phyloP scores from a whole-genome alignment of 2,113 vertebrate genomes.

The Myrmecophaga tridactyla region DNA sequence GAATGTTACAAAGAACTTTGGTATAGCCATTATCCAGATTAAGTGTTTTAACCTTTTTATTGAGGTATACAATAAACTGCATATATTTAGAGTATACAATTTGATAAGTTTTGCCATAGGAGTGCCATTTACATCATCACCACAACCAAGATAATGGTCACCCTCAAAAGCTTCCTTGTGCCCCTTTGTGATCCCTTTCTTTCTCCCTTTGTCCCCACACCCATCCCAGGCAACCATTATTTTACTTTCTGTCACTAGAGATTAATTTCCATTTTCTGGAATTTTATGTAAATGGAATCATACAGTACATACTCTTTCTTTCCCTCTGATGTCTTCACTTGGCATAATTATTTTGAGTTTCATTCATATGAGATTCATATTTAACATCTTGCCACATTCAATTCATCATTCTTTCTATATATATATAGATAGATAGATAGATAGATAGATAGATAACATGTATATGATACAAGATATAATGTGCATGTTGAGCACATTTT shows the following conservation, averaged over 20 bases:
- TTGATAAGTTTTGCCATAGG: neutral
- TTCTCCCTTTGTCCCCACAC: too few relatives aligned
- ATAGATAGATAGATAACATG: too few relatives aligned
- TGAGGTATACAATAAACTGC: neutral
- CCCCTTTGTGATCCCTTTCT: neutral
- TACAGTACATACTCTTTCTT: neutral
- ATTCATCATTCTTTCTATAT: neutral
- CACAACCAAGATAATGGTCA: neutral
- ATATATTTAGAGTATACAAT: neutral
- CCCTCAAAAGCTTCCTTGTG: neutral
- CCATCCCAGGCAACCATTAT: neutral
- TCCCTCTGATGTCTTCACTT: neutral
- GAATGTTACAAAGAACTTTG: neutral
- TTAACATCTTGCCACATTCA: conserved; percentile 32
- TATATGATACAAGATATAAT: neutral
- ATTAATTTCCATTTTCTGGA: conserved; percentile 24
- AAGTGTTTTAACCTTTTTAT: neutral
- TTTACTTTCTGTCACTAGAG: neutral
- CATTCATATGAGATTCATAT: conserved; percentile 15
- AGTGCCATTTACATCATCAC: neutral
- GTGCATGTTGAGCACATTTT: neutral
- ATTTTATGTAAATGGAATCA: conserved; percentile 13
- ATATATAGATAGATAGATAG: neutral
- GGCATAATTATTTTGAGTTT: conserved; percentile 5
- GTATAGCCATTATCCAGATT: conserved; percentile 1